Conservation (phyloP, 2,797 vertebrate species). For the Galago senegalensis region DNA sequence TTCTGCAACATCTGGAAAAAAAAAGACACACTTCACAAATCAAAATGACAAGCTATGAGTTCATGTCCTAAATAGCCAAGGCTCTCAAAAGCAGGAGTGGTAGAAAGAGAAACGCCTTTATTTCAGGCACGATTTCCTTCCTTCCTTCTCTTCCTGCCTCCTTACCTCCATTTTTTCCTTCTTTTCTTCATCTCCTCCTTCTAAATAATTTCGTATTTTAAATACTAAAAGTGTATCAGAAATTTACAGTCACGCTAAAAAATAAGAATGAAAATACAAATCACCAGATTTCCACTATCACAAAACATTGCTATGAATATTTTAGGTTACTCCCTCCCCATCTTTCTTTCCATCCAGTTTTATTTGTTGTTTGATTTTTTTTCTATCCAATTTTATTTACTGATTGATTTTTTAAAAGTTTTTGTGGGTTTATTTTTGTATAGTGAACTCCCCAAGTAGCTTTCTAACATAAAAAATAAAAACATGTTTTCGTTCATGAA, state of each 20-base stretch:
- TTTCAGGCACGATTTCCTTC: neutral
- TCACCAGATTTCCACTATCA: neutral
- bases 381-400: neutral
- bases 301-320: neutral
- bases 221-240: neutral
- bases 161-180: neutral
- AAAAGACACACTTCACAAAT: neutral
- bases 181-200: neutral
- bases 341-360: neutral
- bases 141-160: neutral
- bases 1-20: neutral
- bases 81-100: neutral
- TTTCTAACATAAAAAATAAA: neutral
- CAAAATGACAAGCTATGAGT: neutral
- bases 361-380: neutral
- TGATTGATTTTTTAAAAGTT: slow-evolving; percentile 3
- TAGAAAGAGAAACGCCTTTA: neutral
- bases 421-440: slow-evolving; percentile 29
- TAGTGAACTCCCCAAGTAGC: neutral
- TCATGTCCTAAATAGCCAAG: neutral
- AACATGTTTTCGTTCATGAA: slow-evolving; percentile 22
- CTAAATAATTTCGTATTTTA: slow-evolving; percentile 26
- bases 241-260: neutral
- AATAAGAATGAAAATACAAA: slow-evolving; percentile 34
- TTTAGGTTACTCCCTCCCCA: neutral